Base-by-base conservation (phyloP, 2,888 invertebrate species). In the Torymus auratus region DNA sequence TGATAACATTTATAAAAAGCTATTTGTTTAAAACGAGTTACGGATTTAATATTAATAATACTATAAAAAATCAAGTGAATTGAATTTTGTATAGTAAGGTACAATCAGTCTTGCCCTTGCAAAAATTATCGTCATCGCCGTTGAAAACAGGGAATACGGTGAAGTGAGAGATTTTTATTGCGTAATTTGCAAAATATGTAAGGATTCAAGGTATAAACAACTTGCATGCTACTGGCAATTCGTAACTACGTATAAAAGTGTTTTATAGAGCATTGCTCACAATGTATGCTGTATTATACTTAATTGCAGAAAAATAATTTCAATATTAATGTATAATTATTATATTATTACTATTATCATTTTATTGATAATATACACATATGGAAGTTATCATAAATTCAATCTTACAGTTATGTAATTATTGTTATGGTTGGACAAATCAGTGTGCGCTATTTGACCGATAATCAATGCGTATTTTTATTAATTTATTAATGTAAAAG, bases 151-250 rank as follows among this genome's bases (percentile, higher is more conserved):
- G 50, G 14, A 60, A 58, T 69, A 68, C 53, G 73, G 65, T 80
- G 58, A 83, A 83, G 73, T 81, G 77, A 83, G 77, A 83, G 78
- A 74, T 84, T 83, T 83, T 81, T 82, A 85, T 84, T 83, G 81
- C 83, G 79, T 76, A 78, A 83, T 82, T 84, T 83, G 78, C 61
- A 76, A 83, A 79, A 79, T 78, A 77, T 81, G 56, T 83, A 78
- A 81, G 72, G 75, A 79, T 76, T 52, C 76, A 82, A 76, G 71
- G 14, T 80, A 83, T 83, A 82, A 84, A 82, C 75, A 83, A 81
- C 83, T 84, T 84, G 82, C 83, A 84, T 83, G 83, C 80, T 83
- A 83, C 83, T 84, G 82, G 81, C 79, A 84, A 84, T 81, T 84
- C 72, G 80, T 80, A 80, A 80, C 61, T 76, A 75, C 61, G 56